A percentile compares a stretch with the other conserved stretches of the same genome.
Conservation (phyloP, 2,888 invertebrate species). For the Drosophila meridiana region DNA sequence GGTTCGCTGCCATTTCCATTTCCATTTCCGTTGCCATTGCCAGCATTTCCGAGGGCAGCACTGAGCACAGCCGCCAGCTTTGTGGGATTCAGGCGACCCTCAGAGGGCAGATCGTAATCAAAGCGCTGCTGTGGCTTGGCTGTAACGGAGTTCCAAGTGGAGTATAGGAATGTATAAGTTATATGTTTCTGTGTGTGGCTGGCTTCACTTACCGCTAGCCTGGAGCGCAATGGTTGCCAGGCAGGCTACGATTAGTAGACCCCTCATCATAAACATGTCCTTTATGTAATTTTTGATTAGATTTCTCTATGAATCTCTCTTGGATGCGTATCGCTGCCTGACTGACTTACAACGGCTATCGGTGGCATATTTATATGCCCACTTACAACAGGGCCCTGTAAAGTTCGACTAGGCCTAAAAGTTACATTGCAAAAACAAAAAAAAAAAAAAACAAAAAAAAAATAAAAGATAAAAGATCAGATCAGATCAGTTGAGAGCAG, state of each 20-base stretch:
- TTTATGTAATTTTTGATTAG: neutral
- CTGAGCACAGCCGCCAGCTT: conserved; percentile 54
- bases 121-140: conserved; percentile 54
- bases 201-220: conserved; percentile 53
- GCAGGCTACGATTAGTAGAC: conserved; percentile 58
- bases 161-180: neutral
- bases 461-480: neutral
- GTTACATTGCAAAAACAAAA: conserved; percentile 28
- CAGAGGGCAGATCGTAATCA: conserved; percentile 43
- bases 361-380: conserved; percentile 70
- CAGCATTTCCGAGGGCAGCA: neutral
- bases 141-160: neutral
- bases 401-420: conserved; percentile 8
- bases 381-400: conserved; percentile 39
- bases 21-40: neutral
- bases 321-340: conserved; percentile 56
- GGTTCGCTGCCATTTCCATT: neutral
- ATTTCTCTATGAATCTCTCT: conserved; percentile 39
- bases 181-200: no score
- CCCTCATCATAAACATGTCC: conserved; percentile 59
- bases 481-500: conserved; percentile 6
- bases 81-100: conserved; percentile 56
- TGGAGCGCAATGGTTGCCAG: conserved; percentile 56
- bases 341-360: conserved; percentile 64
- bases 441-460: conserved; percentile 2